phyloP scores from a whole-genome alignment of 2,113 vertebrate species.

The Pongo pygmaeus region DNA sequence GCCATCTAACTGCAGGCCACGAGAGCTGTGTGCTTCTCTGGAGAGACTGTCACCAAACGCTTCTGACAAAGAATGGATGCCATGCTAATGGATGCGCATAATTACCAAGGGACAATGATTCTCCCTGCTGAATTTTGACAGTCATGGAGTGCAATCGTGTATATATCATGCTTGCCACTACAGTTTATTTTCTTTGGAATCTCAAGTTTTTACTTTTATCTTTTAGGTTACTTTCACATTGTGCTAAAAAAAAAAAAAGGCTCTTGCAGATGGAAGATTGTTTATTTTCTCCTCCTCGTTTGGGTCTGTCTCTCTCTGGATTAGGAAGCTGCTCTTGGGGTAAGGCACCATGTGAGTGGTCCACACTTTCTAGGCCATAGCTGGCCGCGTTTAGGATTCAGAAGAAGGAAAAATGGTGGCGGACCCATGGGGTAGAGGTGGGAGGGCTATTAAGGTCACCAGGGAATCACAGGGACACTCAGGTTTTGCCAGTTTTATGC shows the following conservation, averaged over 20 bases:
- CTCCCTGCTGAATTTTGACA: slow-evolving; percentile 77
- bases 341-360: neutral
- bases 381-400: neutral
- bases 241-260: neutral
- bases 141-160: slow-evolving; percentile 9
- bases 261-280: neutral
- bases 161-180: neutral
- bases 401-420: no score
- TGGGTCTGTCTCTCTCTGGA: neutral
- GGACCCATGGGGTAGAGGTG: rapidly evolving
- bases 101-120: slow-evolving; percentile 69
- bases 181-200: neutral
- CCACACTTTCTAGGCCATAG: rapidly evolving
- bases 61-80: slow-evolving; percentile 71
- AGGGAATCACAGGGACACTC: neutral
- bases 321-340: neutral
- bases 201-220: neutral
- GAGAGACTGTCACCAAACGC: slow-evolving; percentile 60
- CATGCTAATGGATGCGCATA: slow-evolving; percentile 76
- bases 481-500: neutral
- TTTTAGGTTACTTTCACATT: neutral
- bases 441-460: neutral
- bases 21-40: slow-evolving; percentile 65
- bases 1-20: slow-evolving; percentile 63
- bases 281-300: neutral